These are phyloP conservation scores for Habrosyne pyritoides DNA, from an alignment of 2,888 invertebrate genomes.

Conservation along the genomic window DNA sequence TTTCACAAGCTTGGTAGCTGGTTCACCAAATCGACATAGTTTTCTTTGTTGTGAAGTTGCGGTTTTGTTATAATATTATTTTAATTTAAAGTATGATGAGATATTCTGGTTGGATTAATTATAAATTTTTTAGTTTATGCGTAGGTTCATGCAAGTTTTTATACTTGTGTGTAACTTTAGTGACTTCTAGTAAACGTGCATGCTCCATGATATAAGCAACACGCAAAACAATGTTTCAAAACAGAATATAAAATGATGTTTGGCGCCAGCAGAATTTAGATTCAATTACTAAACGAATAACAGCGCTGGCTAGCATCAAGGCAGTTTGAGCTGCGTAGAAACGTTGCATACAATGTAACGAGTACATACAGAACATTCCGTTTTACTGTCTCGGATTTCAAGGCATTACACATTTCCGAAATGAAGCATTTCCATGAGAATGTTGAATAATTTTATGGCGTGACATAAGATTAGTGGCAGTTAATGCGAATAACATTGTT, in stretches of 20 bases:
- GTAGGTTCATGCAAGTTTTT: too few species aligned
- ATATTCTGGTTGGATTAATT: neutral
- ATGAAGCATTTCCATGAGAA: neutral
- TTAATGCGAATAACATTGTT: conserved; percentile 16
- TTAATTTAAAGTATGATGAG: neutral
- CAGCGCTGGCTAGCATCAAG: neutral
- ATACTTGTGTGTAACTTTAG: too few species aligned
- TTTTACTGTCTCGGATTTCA: neutral
- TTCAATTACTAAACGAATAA: neutral
- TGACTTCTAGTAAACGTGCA: neutral
- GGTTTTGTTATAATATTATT: neutral
- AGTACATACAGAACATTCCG: neutral
- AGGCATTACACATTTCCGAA: neutral
- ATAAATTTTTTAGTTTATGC: too few species aligned
- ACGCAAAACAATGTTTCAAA: too few species aligned
- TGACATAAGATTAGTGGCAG: conserved; percentile 8
- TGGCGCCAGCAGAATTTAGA: neutral
- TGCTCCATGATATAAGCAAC: neutral
- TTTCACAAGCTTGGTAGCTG: conserved; percentile 27
- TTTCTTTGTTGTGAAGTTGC: neutral
- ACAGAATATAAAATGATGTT: neutral
- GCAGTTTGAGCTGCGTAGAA: neutral
- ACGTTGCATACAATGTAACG: neutral
- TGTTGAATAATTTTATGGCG: neutral
- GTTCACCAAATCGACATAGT: neutral